Evolutionary conservation across 1,140 invertebrate genomes (phyloP), one percentile per base, ranked within the genome.

Genomic region (Ceratosolen solmsi): DNA sequence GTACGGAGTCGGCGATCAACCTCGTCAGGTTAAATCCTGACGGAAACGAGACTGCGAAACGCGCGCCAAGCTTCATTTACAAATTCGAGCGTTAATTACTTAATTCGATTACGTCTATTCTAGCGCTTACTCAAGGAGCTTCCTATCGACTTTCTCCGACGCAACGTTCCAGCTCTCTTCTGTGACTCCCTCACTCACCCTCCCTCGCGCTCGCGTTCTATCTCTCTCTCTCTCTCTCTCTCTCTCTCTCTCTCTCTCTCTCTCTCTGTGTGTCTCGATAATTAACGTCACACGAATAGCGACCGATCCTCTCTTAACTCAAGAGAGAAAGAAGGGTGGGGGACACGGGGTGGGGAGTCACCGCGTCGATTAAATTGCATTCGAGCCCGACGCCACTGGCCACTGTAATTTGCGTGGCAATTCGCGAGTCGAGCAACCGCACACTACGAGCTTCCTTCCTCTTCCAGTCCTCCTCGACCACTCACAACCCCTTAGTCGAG

Each of bases 361-460:
- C 65, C 25, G 36, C 27, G 30, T 22, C 83, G 76, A 84, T 84
- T 76, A 76, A 84, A 82, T 84, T 79, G 80, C 80, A 79, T 71
- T 79, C 38, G 76, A 60, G 68, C 46, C 4, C 41, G 68, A 22
- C 41, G 38, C 33, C 60, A 58, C 13, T 75, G 83, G 80, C 84
- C 83, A 79, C 85, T 86, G 84, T 85, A 87, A 87, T 87, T 87
- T 84, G 76, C 82, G 80, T 78, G 72, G 80, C 84, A 83, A 86
- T 85, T 86, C 82, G 79, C 82, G 85, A 84, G 17, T 30, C 71
- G 15, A 46, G 68, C 27, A 51, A 51, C 71, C 71, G 54, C 82
- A 46, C 60, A 51, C 76, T 71, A 54, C 22, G 27, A 68, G n/a
- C 60, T 54, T 17, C 27, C 22, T 63, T 20, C 60, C 30, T 33